These are phyloP conservation scores for Phoebastria nigripes DNA, from an alignment of 2,797 vertebrate species.

Conservation along the genomic window DNA sequence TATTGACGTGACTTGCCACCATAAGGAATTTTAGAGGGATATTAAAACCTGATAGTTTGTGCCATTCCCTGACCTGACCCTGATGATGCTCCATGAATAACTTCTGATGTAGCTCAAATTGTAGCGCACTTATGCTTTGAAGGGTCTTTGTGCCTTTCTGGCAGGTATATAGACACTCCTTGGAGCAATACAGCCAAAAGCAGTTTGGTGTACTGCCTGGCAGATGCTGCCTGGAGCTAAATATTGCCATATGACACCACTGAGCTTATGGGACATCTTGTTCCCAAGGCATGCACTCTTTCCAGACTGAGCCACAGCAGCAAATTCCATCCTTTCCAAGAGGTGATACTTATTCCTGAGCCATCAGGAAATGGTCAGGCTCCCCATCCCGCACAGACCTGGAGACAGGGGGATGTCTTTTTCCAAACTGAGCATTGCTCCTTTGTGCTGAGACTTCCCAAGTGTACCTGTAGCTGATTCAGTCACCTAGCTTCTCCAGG, in stretches of 20 bases:
- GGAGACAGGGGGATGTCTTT: not conserved
- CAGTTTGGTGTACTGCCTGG: not conserved
- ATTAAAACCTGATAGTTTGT: not conserved
- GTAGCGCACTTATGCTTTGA: not conserved
- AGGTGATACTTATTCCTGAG: not conserved
- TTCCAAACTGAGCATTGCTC: not conserved
- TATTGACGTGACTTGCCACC: not conserved
- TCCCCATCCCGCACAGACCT: accelerated
- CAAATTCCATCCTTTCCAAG: not conserved
- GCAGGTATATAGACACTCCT: not conserved
- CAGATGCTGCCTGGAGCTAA: not conserved
- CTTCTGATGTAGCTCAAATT: not conserved
- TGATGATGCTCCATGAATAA: not conserved
- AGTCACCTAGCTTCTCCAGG: not conserved
- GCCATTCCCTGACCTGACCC: not conserved
- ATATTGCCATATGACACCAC: not conserved
- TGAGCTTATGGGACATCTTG: not conserved
- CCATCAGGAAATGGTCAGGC: accelerated
- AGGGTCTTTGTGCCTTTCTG: not conserved
- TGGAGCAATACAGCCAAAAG: not conserved
- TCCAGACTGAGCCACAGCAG: not conserved
- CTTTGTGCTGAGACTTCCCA: not conserved
- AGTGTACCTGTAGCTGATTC: not conserved
- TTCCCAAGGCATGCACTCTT: not conserved
- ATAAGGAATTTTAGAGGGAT: not conserved